A percentile compares a stretch with the other conserved stretches of the same genome.
Evolutionary conservation across 2,797 vertebrate genomes (phyloP).

Genomic region (Pipistrellus kuhlii): DNA sequence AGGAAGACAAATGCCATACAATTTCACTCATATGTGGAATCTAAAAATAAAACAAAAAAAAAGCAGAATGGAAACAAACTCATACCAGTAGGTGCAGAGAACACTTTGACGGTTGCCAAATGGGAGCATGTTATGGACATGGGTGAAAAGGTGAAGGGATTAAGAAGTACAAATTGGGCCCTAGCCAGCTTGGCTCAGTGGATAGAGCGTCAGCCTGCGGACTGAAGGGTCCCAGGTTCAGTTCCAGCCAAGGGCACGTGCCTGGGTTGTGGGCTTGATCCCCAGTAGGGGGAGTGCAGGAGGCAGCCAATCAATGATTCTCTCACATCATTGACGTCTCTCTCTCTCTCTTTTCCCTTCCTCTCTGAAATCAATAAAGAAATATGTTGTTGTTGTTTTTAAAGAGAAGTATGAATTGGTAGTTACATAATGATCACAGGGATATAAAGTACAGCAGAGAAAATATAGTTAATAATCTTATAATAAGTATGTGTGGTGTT

Average conservation of each 20-base stretch:
- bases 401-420: not conserved
- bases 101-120: not conserved
- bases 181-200: too few relatives aligned
- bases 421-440: not conserved
- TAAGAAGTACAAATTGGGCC: not conserved
- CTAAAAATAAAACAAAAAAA: not conserved
- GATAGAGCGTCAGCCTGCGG: too few relatives aligned
- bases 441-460: not conserved
- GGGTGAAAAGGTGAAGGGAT: not conserved
- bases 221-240: too few relatives aligned
- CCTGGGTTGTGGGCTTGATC: too few relatives aligned
- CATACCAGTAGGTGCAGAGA: not conserved
- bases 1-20: not conserved
- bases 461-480: not conserved
- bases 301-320: too few relatives aligned
- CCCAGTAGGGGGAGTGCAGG: too few relatives aligned
- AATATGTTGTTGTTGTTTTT: too few relatives aligned
- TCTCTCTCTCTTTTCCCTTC: too few relatives aligned
- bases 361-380: too few relatives aligned
- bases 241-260: too few relatives aligned
- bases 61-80: not conserved
- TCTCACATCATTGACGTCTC: too few relatives aligned
- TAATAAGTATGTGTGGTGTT: not conserved
- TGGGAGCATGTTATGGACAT: not conserved
- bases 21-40: not conserved